phyloP scores from a whole-genome alignment of 2,113 vertebrate species.

The Eudyptes chrysolophus region DNA sequence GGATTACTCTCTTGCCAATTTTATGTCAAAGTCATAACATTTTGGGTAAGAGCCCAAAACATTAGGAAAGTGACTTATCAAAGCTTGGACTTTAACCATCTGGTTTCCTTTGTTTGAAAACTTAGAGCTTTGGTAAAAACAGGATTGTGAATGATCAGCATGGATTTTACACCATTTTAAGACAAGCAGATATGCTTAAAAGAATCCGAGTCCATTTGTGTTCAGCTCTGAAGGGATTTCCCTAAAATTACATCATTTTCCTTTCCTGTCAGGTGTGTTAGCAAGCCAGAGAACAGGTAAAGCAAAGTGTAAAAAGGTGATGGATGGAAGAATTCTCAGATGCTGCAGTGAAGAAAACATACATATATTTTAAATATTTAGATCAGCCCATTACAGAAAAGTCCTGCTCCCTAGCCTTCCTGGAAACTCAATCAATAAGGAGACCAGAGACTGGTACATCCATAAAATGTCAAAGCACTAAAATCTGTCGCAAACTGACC shows the following conservation, averaged over 20 bases:
- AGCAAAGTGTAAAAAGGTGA: background rate
- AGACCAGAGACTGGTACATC: background rate
- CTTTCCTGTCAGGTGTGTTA: background rate
- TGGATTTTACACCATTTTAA: background rate
- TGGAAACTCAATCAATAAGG: background rate
- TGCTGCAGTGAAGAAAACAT: background rate
- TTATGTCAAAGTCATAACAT: background rate
- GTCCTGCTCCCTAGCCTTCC: background rate
- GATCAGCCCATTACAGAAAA: background rate
- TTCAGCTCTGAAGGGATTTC: background rate
- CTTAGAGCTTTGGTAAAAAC: background rate
- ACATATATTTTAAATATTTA: background rate
- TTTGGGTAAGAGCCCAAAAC: background rate
- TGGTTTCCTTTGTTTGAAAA: conserved; percentile 6
- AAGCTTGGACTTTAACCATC: background rate
- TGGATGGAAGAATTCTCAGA: background rate
- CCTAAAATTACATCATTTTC: background rate
- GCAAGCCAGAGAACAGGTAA: background rate
- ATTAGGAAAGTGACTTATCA: background rate
- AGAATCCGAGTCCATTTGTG: background rate
- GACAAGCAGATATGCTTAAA: background rate
- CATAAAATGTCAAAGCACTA: background rate
- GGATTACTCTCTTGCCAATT: background rate
- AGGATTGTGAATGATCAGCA: background rate
- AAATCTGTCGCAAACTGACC: background rate